Conservation (phyloP, 2,888 invertebrate genomes). For the Hermaeophaga mercurialis region DNA sequence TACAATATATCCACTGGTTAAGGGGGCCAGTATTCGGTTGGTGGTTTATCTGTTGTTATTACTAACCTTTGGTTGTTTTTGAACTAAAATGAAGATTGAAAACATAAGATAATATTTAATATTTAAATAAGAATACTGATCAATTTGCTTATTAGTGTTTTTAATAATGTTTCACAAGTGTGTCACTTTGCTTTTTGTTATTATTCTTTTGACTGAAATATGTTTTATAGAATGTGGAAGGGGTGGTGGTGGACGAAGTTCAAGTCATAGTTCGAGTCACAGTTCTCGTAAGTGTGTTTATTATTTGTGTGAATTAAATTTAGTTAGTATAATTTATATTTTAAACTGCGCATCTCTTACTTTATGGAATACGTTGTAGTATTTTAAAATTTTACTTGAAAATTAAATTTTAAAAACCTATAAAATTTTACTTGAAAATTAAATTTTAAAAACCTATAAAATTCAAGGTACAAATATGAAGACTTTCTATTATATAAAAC, state of each 20-base stretch:
- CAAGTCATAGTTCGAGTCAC: slow-evolving; percentile 1
- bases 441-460: no score
- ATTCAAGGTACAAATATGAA: no score
- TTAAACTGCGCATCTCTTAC: no score
- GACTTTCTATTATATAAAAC: no score
- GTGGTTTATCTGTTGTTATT: slow-evolving; percentile 6
- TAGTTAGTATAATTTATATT: no score
- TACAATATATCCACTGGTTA: no score
- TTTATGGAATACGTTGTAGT: no score
- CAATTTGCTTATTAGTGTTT: not conserved
- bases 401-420: no score
- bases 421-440: no score
- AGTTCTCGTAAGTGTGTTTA: slow-evolving; percentile 14
- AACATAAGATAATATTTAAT: not conserved
- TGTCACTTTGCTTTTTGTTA: slow-evolving; percentile 1
- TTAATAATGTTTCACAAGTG: slow-evolving; percentile 15
- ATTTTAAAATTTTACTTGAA: no score
- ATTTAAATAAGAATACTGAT: slow-evolving; percentile 1
- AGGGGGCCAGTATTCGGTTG: not conserved
- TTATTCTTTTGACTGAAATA: slow-evolving; percentile 5
- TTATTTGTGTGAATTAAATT: no score
- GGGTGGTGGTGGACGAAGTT: slow-evolving; percentile 9
- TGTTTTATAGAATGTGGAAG: slow-evolving; percentile 17
- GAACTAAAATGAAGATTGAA: not conserved
- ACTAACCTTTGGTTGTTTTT: slow-evolving; percentile 11